These are phyloP conservation scores for Diarsia mendica DNA, from an alignment of 2,888 invertebrate genomes.

Conservation along the genomic window DNA sequence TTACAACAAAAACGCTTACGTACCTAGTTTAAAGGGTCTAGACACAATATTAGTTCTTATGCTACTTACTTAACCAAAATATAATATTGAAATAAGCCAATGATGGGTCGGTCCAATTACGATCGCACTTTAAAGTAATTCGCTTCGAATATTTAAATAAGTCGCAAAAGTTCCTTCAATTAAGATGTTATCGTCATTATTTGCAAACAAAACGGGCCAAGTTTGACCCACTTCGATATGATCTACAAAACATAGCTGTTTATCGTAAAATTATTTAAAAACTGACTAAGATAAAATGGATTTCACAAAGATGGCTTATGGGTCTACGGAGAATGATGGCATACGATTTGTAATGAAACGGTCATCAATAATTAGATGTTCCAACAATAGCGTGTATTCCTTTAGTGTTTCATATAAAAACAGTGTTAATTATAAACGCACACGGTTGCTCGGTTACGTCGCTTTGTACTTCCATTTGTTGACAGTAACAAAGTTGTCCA, in stretches of 20 bases:
- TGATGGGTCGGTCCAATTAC: background rate
- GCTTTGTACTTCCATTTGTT: slow-evolving; percentile 24
- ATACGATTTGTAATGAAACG: slow-evolving; percentile 30
- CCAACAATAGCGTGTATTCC: background rate
- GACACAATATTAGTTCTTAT: background rate
- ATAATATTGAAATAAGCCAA: background rate
- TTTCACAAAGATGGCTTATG: background rate
- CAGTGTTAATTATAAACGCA: slow-evolving; percentile 30
- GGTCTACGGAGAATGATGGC: slow-evolving; percentile 8
- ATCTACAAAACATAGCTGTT: slow-evolving; percentile 34
- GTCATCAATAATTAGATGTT: slow-evolving; percentile 25
- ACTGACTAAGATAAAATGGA: background rate
- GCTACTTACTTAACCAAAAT: background rate
- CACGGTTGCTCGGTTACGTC: background rate
- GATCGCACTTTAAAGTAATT: background rate
- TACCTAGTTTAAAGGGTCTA: too few species aligned
- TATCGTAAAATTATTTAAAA: slow-evolving; percentile 25
- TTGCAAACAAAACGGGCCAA: slow-evolving; percentile 38
- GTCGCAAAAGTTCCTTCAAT: slow-evolving; percentile 35
- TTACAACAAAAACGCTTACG: background rate
- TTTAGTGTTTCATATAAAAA: slow-evolving; percentile 39
- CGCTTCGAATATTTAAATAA: slow-evolving; percentile 17
- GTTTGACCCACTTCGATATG: slow-evolving; percentile 48
- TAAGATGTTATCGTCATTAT: slow-evolving; percentile 37
- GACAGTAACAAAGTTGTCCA: background rate